phyloP scores from a whole-genome alignment of 1,140 invertebrate species.

The Colletes latitarsis region DNA sequence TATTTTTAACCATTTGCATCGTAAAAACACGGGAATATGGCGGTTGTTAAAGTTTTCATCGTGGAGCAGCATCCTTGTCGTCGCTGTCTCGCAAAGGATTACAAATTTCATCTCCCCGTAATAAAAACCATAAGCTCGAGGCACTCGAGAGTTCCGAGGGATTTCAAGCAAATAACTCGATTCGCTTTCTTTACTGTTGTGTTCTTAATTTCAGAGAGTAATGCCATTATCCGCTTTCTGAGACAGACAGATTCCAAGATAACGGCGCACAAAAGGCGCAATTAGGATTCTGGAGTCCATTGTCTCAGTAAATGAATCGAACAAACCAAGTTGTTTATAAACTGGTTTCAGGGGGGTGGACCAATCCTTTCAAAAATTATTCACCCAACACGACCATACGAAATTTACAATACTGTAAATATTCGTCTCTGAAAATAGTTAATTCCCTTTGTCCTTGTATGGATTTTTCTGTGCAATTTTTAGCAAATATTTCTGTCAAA shows the following conservation, averaged over 20 bases:
- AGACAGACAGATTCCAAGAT: neutral
- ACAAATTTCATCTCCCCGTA: neutral
- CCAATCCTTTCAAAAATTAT: too few species aligned
- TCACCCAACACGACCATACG: too few species aligned
- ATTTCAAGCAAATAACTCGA: neutral
- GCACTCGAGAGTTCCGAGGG: neutral
- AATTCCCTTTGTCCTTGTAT: too few species aligned
- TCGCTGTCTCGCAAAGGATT: neutral
- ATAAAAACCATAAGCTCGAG: neutral
- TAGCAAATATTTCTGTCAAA: too few species aligned
- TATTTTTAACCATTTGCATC: too few species aligned
- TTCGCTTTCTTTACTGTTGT: neutral
- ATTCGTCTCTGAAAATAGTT: too few species aligned
- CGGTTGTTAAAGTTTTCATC: too few species aligned
- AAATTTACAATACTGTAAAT: neutral
- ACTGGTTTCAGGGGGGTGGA: neutral
- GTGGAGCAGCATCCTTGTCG: too few species aligned
- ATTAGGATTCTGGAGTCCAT: neutral
- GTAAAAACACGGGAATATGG: too few species aligned
- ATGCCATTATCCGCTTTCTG: neutral
- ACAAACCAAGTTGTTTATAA: neutral
- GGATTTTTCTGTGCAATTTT: too few species aligned
- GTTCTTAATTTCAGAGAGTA: neutral
- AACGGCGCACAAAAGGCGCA: neutral
- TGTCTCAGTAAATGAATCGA: neutral